Evolutionary conservation across 2,797 vertebrate genomes (phyloP), one percentile per base, ranked within the genome.

Genomic region (Pangasius krempfi): DNA sequence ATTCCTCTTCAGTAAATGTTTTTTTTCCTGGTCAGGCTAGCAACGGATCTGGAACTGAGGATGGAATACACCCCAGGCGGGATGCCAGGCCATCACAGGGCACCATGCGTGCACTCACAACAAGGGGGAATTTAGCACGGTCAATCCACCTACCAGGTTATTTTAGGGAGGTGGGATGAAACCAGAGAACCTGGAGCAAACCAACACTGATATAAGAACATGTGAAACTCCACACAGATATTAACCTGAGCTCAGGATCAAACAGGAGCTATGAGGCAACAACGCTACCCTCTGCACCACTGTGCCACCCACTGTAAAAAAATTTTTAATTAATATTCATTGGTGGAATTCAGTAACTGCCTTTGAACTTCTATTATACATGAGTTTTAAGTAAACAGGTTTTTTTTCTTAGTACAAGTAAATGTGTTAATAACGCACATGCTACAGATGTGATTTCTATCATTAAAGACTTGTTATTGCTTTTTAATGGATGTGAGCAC

Each of bases 191-290:
- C 78, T 58, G 30, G n/a, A 80, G 52, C n/a, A 56, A 79, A 58
- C 79, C 33, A 62, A 60, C 56, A 40, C 22, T 1, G 56, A 82
- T 33, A 60, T 0, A 3, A 54, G 50, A 54, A 79, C n/a, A 52
- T 2, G 47, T 56, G 76, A 79, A 56, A 56, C 52, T 20, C 10
- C n/a, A 33, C 27, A 9, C 54, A 81, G 33, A 25, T 33, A 37
- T 9, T 60, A 60, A 81, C 30, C 79, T 58, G 30, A 81, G 33
- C 52, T 79, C 76, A 79, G 52, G 52, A 79, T 33, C 16, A 79
- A 79, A 56, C 76, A 79, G n/a, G 50, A 56, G 52, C 76, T 76
- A 27, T 78, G 27, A 30, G n/a, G n/a, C 27, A 52, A 30, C 50
- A 79, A 20, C 16, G 1, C 52, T 40, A 14, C 33, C 33, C 5